Conservation (phyloP, 1,140 invertebrate genomes). For the Aphaenogaster ashmeadi region DNA sequence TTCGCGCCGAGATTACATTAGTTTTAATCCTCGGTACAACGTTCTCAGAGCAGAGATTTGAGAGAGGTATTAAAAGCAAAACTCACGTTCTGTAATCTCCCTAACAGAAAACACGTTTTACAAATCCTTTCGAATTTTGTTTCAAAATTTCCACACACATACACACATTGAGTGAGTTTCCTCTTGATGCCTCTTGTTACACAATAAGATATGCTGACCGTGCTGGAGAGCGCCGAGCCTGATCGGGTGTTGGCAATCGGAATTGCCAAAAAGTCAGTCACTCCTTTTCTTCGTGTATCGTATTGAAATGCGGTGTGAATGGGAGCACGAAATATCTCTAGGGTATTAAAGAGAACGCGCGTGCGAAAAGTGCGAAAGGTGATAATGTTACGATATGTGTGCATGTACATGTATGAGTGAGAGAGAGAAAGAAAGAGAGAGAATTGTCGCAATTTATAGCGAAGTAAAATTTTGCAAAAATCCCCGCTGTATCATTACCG, state of each 20-base stretch:
- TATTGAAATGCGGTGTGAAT: conserved; percentile 53
- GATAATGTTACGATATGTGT: conserved; percentile 1
- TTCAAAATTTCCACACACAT: background rate
- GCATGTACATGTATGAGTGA: conserved; percentile 40
- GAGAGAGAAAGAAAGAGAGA: background rate
- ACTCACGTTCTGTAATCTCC: background rate
- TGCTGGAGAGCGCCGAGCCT: conserved; percentile 51
- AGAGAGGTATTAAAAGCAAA: conserved; percentile 17
- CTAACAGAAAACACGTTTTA: background rate
- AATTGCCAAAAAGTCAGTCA: conserved; percentile 69
- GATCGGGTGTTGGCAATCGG: conserved; percentile 47
- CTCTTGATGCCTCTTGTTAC: conserved; percentile 13
- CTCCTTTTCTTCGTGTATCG: conserved; percentile 43
- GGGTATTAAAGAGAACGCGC: conserved; percentile 6
- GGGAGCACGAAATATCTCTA: conserved; percentile 60
- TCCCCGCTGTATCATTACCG: conserved; percentile 76
- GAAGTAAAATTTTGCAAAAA: conserved; percentile 60
- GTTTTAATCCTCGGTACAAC: background rate
- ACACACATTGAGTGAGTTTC: background rate
- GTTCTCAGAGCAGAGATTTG: conserved; percentile 47
- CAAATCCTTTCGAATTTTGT: background rate
- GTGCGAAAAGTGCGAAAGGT: background rate
- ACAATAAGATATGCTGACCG: conserved; percentile 63
- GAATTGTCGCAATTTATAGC: conserved; percentile 44
- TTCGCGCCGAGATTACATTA: background rate